phyloP scores from a whole-genome alignment of 2,797 vertebrate genomes.

The Coluber constrictor region DNA sequence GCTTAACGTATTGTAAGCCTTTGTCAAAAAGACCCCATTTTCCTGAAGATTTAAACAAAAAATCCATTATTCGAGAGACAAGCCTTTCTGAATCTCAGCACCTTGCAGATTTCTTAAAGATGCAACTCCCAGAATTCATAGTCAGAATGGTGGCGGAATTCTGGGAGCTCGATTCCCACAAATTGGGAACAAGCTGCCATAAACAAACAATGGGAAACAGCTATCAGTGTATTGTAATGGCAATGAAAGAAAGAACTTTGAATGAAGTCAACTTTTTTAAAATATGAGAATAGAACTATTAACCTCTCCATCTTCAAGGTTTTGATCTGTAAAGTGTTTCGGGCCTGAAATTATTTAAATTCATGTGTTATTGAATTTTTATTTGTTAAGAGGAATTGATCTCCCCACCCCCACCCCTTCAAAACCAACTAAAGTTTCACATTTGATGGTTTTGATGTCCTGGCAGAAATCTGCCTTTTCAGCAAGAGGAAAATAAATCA shows the following conservation, averaged over 20 bases:
- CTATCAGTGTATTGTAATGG: not conserved
- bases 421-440: slow-evolving; percentile 19
- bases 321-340: rapidly evolving
- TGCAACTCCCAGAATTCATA: not conserved
- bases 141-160: not conserved
- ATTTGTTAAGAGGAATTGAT: not conserved
- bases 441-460: not conserved
- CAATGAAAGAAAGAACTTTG: not conserved
- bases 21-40: not conserved
- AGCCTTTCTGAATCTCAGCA: not conserved
- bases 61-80: not conserved
- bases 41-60: not conserved
- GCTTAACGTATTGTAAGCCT: too few relatives aligned
- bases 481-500: not conserved
- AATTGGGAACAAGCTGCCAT: too few relatives aligned
- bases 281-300: not conserved
- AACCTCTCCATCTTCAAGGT: not conserved
- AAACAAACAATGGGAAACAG: not conserved
- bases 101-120: not conserved
- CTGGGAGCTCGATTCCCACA: not conserved
- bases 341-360: not conserved
- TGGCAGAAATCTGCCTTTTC: not conserved
- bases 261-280: not conserved
- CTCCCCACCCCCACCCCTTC: not conserved
- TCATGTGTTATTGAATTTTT: not conserved